phyloP scores from a whole-genome alignment of 2,113 vertebrate species.

The Rafetus swinhoei region DNA sequence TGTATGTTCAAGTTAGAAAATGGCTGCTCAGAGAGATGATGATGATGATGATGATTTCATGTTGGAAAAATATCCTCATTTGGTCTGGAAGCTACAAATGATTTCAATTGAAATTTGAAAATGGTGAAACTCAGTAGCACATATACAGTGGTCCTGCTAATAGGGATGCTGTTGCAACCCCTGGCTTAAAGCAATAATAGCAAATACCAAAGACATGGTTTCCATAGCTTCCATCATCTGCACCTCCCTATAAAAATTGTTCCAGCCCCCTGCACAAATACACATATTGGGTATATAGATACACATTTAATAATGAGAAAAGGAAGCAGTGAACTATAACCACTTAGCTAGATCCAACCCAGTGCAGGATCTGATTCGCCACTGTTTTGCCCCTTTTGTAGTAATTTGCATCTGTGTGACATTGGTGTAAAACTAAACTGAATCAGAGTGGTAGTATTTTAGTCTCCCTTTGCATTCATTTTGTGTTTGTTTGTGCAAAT shows the following conservation, averaged over 20 bases:
- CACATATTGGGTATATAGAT: background rate
- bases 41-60: background rate
- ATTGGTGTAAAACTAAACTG: conserved; percentile 6
- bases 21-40: background rate
- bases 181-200: too few species aligned
- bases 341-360: background rate
- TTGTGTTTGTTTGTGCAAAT: background rate
- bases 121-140: background rate
- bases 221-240: too few species aligned
- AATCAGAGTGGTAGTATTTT: background rate
- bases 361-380: background rate
- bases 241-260: too few species aligned
- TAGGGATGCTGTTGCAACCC: too few species aligned
- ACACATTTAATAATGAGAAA: background rate
- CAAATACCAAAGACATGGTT: too few species aligned
- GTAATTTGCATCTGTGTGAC: background rate
- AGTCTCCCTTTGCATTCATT: background rate
- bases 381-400: background rate
- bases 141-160: too few species aligned
- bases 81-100: accelerated
- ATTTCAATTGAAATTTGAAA: background rate
- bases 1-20: background rate
- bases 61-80: background rate
- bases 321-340: background rate
- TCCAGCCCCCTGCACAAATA: accelerated